A percentile compares a stretch with the other conserved stretches of the same genome.
These are phyloP conservation scores for Drosophila basisetae DNA, from an alignment of 2,888 invertebrate species.

Conservation along the genomic window DNA sequence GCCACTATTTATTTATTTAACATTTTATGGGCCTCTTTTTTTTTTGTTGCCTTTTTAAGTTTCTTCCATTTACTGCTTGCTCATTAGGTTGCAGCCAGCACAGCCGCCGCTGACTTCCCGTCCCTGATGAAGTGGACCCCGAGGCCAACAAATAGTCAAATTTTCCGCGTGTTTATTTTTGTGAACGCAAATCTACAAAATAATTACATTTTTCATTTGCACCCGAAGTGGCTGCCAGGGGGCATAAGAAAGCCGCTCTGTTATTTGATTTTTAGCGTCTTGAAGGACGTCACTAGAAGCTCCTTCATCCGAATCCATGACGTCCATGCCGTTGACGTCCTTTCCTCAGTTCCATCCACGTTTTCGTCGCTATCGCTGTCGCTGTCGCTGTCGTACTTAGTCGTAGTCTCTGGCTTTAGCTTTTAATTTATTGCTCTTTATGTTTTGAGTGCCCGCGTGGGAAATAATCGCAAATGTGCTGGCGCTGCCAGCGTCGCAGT, in stretches of 20 bases:
- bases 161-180: conserved; percentile 71
- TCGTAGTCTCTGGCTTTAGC: conserved; percentile 63
- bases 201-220: conserved; percentile 82
- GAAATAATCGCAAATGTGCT: conserved; percentile 81
- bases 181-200: conserved; percentile 76
- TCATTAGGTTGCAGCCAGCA: conserved; percentile 49
- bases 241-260: conserved; percentile 29
- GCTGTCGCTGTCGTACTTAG: conserved; percentile 45
- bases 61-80: conserved; percentile 43
- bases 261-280: conserved; percentile 62
- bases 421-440: conserved; percentile 82
- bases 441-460: conserved; percentile 82
- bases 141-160: conserved; percentile 63
- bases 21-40: conserved; percentile 63
- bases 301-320: conserved; percentile 41
- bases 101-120: neutral
- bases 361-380: conserved; percentile 23
- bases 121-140: conserved; percentile 32
- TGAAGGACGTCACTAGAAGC: conserved; percentile 46
- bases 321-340: conserved; percentile 23
- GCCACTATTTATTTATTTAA: conserved; percentile 79
- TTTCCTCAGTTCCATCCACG: conserved; percentile 9
- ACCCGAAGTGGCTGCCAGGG: conserved; percentile 73
- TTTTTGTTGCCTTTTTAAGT: conserved; percentile 66
- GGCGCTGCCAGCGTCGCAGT: conserved; percentile 20